Conservation (phyloP, 2,797 vertebrate species). For the Corythornis leucogaster region DNA sequence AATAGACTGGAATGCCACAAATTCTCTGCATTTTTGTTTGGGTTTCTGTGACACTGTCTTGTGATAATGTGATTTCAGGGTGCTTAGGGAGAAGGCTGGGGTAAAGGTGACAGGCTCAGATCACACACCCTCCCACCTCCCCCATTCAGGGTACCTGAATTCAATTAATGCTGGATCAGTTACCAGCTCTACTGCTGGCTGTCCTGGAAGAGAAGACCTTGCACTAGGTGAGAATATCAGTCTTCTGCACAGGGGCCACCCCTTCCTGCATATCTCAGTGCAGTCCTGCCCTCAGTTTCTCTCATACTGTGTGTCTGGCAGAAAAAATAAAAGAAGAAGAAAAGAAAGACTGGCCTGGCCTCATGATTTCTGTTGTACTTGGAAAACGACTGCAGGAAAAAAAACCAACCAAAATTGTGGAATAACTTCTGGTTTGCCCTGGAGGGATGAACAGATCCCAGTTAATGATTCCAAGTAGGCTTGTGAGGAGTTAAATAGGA, state of each 20-base stretch:
- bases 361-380: background rate
- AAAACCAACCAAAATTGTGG: background rate
- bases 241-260: background rate
- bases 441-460: background rate
- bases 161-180: background rate
- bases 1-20: background rate
- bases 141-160: background rate
- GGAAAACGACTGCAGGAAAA: background rate
- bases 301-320: background rate
- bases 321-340: constrained; percentile 17
- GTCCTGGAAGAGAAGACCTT: background rate
- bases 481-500: background rate
- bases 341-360: background rate
- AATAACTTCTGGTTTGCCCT: background rate
- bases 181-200: background rate
- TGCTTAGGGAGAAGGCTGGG: background rate
- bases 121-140: background rate
- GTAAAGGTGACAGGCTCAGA: background rate
- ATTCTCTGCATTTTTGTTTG: background rate
- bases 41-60: background rate
- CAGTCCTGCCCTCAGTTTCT: background rate
- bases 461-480: background rate
- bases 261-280: accelerated
- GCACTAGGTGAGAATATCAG: background rate
- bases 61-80: background rate